Evolutionary conservation across 2,113 vertebrate genomes (phyloP).

Genomic region (Tyto alba): DNA sequence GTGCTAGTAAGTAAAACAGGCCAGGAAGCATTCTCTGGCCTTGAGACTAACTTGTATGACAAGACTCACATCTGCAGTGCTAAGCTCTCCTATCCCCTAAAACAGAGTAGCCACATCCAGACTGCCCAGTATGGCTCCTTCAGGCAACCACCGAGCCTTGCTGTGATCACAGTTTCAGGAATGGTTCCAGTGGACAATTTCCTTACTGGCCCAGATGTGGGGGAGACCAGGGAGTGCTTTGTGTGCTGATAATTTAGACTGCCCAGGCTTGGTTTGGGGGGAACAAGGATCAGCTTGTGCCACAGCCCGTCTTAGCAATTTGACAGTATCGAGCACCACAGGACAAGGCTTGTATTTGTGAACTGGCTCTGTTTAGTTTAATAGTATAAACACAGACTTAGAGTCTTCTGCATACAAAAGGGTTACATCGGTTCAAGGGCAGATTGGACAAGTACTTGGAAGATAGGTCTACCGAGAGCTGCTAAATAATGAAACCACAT

Average conservation of each 20-base stretch:
- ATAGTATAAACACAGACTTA: not conserved
- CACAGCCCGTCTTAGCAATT: not conserved
- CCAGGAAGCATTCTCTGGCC: not conserved
- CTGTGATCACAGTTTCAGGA: not conserved
- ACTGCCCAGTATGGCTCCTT: not conserved
- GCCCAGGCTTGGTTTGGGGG: not conserved
- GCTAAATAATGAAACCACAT: not conserved
- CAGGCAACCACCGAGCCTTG: not conserved
- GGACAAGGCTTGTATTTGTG: not conserved
- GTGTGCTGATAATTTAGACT: not conserved
- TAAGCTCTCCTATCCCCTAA: not conserved
- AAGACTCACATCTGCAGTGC: not conserved
- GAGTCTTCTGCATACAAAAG: not conserved
- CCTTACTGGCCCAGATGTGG: not conserved
- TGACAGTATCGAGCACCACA: not conserved
- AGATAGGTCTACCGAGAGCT: not conserved
- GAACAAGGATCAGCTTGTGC: not conserved
- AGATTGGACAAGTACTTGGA: not conserved
- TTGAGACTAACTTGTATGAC: not conserved
- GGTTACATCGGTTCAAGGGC: not conserved
- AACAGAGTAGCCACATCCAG: not conserved
- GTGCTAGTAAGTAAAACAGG: not conserved
- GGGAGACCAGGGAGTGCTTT: not conserved
- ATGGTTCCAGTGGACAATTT: not conserved
- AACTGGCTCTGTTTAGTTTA: constrained; percentile 9